Percentiles rank a stretch among this genome's conserved stretches.
Conservation (phyloP, 2,113 vertebrate genomes). For the Seriola aureovittata region DNA sequence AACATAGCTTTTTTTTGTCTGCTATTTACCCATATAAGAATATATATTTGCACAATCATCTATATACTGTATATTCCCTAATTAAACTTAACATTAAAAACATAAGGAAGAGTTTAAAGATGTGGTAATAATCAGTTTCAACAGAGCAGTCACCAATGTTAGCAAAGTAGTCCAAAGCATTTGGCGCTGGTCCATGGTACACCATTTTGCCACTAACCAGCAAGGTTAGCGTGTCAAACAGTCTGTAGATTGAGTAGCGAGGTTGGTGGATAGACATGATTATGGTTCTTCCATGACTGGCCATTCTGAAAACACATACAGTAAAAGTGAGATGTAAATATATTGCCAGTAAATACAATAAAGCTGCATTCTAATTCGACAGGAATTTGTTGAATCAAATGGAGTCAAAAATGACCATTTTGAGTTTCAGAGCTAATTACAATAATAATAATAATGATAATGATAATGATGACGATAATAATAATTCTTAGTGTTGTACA, state of each 20-base stretch:
- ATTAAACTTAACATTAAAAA: not conserved
- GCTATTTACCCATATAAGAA: not conserved
- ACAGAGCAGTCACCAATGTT: conserved; percentile 82
- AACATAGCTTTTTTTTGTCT: not conserved
- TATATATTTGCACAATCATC: not conserved
- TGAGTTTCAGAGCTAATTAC: too few species aligned
- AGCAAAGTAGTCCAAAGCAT: conserved; percentile 88
- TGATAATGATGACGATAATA: too few species aligned
- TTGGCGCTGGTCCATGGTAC: conserved; percentile 89
- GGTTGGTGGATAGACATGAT: conserved; percentile 98
- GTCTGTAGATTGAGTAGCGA: conserved; percentile 95
- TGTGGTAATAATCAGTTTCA: not conserved
- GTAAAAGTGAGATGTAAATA: not conserved
- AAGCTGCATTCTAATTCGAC: not conserved
- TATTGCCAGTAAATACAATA: not conserved
- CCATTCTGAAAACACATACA: conserved; percentile 85
- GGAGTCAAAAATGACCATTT: not conserved
- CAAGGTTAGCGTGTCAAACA: conserved; percentile 92
- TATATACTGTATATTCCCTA: not conserved
- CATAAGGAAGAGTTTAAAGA: not conserved
- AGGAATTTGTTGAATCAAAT: not conserved
- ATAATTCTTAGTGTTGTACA: not conserved
- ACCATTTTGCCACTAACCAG: conserved; percentile 89
- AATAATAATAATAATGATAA: too few species aligned
- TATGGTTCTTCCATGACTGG: conserved; percentile 89